Percentiles rank a stretch among this genome's conserved stretches.
Conservation (phyloP, 1,140 invertebrate species). For the Anthonomus grandis region DNA sequence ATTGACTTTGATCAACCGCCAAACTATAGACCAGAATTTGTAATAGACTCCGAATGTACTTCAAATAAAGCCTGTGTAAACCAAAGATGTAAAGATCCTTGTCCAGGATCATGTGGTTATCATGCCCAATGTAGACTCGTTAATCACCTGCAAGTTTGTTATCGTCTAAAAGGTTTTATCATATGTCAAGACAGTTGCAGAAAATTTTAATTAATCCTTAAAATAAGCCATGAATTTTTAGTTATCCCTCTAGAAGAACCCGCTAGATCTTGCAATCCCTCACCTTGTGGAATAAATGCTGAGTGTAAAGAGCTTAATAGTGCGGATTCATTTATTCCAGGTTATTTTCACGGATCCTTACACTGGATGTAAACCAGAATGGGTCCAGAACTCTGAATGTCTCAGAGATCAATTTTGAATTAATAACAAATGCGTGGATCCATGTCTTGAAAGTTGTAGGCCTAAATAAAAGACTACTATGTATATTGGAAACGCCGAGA, state of each 20-base stretch:
- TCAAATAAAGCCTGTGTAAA: constrained; percentile 60
- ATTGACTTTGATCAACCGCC: constrained; percentile 61
- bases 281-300: constrained; percentile 77
- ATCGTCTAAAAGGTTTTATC: constrained; percentile 51
- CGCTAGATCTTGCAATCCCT: constrained; percentile 56
- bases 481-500: too few species aligned
- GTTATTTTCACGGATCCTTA: constrained; percentile 71
- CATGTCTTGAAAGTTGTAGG: constrained; percentile 65
- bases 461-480: too few species aligned
- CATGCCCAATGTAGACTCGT: constrained; percentile 63
- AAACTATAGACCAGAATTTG: constrained; percentile 62
- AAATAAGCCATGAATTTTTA: constrained; percentile 53
- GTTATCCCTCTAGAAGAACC: constrained; percentile 46
- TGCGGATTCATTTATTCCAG: constrained; percentile 64
- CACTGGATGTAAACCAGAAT: constrained; percentile 70
- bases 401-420: constrained; percentile 58
- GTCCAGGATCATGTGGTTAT: constrained; percentile 60
- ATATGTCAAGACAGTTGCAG: too few species aligned
- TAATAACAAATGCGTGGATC: constrained; percentile 64
- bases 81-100: constrained; percentile 66
- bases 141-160: constrained; percentile 63
- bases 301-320: constrained; percentile 71
- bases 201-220: too few species aligned
- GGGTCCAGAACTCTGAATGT: constrained; percentile 67
- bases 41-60: constrained; percentile 61